phyloP scores from a whole-genome alignment of 2,888 invertebrate species.

The Hydrotaea diabolus region DNA sequence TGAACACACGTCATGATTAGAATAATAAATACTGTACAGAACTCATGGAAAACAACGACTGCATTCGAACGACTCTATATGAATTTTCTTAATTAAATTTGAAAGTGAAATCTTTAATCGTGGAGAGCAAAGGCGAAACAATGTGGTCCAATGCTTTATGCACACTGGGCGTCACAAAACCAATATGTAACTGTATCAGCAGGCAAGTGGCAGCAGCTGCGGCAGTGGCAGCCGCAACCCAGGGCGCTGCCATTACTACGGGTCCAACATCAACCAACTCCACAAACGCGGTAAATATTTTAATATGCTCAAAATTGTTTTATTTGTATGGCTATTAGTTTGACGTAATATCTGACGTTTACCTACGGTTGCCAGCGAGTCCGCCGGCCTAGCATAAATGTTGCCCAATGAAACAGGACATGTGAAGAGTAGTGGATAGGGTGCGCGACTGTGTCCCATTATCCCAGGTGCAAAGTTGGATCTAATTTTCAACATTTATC shows the following conservation, averaged over 20 bases:
- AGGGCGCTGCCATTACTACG: slow-evolving; percentile 74
- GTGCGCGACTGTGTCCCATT: too few relatives aligned
- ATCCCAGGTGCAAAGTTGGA: too few relatives aligned
- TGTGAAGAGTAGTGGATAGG: too few relatives aligned
- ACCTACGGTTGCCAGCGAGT: too few relatives aligned
- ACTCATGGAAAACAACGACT: too few relatives aligned
- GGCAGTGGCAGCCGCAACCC: slow-evolving; percentile 76
- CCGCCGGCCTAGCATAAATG: too few relatives aligned
- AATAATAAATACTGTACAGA: slow-evolving; percentile 8
- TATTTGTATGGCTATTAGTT: too few relatives aligned
- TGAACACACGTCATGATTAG: neutral
- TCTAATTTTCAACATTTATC: too few relatives aligned
- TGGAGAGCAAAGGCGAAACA: slow-evolving; percentile 78
- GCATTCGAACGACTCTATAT: too few relatives aligned
- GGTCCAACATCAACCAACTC: slow-evolving; percentile 73
- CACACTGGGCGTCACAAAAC: slow-evolving; percentile 81
- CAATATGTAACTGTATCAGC: slow-evolving; percentile 81
- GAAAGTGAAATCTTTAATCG: slow-evolving; percentile 67
- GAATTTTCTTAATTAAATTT: slow-evolving; percentile 29
- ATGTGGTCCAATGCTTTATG: slow-evolving; percentile 82
- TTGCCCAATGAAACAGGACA: too few relatives aligned
- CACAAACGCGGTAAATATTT: slow-evolving; percentile 75
- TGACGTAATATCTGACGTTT: too few relatives aligned
- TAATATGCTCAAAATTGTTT: too few relatives aligned
- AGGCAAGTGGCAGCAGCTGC: slow-evolving; percentile 80